Conservation (phyloP, 2,113 vertebrate species). For the Cyanoliseus patagonus region DNA sequence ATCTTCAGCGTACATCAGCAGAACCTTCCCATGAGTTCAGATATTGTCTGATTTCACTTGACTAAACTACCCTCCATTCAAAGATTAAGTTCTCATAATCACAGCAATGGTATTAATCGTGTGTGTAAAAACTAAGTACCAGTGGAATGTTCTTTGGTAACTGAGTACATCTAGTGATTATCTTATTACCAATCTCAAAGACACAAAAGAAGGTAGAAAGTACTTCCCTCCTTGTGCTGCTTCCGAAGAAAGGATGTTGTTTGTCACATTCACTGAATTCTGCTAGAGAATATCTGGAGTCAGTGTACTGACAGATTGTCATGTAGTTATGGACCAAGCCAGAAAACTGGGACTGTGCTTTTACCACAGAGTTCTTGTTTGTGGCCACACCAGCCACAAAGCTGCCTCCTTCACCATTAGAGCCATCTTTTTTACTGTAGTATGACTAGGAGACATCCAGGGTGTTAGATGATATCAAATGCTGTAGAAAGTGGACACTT, state of each 20-base stretch:
- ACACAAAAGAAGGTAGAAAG: fast-evolving
- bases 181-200: not conserved
- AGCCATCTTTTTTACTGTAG: not conserved
- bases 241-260: not conserved
- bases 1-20: not conserved
- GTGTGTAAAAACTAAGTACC: not conserved
- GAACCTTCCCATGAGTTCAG: not conserved
- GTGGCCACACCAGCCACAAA: not conserved
- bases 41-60: not conserved
- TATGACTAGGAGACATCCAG: not conserved
- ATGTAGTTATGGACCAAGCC: not conserved
- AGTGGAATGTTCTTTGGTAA: not conserved
- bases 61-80: not conserved
- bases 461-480: not conserved
- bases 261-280: not conserved
- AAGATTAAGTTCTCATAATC: not conserved
- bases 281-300: not conserved
- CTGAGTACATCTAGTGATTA: not conserved
- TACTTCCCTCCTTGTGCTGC: not conserved
- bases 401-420: not conserved
- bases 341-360: not conserved
- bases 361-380: not conserved
- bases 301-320: not conserved
- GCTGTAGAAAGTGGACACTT: not conserved
- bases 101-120: not conserved